Conservation (phyloP, 2,113 vertebrate species). For the Cavia porcellus region DNA sequence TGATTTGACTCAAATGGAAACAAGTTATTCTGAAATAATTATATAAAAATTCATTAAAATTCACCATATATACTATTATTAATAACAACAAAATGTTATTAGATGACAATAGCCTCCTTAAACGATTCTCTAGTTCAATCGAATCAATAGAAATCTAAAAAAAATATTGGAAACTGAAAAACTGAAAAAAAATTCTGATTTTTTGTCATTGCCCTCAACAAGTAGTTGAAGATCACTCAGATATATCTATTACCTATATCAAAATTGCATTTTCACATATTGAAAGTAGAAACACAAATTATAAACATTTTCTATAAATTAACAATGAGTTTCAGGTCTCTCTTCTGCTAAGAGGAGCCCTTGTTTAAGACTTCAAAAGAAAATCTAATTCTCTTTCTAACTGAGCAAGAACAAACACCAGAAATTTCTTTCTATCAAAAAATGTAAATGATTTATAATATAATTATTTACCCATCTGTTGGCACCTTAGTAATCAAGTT, state of each 20-base stretch:
- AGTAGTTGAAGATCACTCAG: neutral
- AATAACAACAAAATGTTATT: neutral
- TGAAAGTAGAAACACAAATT: neutral
- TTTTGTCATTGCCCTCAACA: neutral
- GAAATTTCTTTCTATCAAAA: neutral
- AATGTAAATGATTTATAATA: neutral
- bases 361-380: neutral
- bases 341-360: neutral
- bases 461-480: constrained; percentile 5
- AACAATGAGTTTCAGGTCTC: neutral
- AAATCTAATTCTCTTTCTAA: neutral
- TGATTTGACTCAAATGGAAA: neutral
- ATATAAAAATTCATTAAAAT: neutral
- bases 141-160: neutral
- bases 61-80: neutral
- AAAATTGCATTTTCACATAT: neutral
- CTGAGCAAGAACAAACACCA: neutral
- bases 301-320: neutral
- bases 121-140: neutral
- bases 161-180: neutral
- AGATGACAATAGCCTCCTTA: neutral
- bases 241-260: neutral
- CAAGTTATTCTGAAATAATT: neutral
- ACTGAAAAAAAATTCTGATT: neutral
- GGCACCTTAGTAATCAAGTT: neutral